Evolutionary conservation across 2,888 invertebrate genomes (phyloP).

Genomic region (Fragum whitleyi): DNA sequence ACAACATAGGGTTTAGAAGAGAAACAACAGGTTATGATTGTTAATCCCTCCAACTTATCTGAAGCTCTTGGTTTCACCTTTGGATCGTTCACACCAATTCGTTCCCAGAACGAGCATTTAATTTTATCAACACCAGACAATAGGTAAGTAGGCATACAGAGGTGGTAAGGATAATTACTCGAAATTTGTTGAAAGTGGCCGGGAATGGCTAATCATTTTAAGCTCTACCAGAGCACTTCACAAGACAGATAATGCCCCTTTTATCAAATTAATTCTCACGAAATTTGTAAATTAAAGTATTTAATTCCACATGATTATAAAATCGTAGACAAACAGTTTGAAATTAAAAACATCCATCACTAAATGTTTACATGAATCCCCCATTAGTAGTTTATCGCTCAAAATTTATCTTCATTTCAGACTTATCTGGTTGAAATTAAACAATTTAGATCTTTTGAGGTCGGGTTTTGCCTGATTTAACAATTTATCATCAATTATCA

Average conservation of each 20-base stretch:
- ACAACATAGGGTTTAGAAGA: too few species aligned
- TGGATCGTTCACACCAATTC: slow-evolving; percentile 23
- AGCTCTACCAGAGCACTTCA: slow-evolving; percentile 7
- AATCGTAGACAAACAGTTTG: slow-evolving; percentile 64
- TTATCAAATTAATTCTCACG: slow-evolving; percentile 48
- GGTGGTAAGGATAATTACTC: slow-evolving; percentile 12
- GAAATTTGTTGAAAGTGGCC: slow-evolving; percentile 21
- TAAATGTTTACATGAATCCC: slow-evolving; percentile 65
- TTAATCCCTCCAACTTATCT: too few species aligned
- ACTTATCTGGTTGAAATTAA: slow-evolving; percentile 71
- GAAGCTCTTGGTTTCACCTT: slow-evolving; percentile 20
- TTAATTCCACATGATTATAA: slow-evolving; percentile 63
- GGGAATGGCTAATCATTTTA: slow-evolving; percentile 18
- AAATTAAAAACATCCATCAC: slow-evolving; percentile 71
- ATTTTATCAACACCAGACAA: slow-evolving; percentile 31
- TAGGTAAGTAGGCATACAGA: slow-evolving; percentile 13
- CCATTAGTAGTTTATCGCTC: slow-evolving; percentile 67
- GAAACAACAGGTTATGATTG: too few species aligned
- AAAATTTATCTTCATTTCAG: slow-evolving; percentile 69
- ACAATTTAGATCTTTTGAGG: slow-evolving; percentile 70
- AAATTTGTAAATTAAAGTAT: slow-evolving; percentile 64
- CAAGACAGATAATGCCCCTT: slow-evolving; percentile 39
- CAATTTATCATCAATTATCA: slow-evolving; percentile 71
- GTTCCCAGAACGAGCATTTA: slow-evolving; percentile 30
- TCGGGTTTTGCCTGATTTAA: slow-evolving; percentile 67